phyloP scores from a whole-genome alignment of 2,888 invertebrate genomes.

The Morpho deidamia region DNA sequence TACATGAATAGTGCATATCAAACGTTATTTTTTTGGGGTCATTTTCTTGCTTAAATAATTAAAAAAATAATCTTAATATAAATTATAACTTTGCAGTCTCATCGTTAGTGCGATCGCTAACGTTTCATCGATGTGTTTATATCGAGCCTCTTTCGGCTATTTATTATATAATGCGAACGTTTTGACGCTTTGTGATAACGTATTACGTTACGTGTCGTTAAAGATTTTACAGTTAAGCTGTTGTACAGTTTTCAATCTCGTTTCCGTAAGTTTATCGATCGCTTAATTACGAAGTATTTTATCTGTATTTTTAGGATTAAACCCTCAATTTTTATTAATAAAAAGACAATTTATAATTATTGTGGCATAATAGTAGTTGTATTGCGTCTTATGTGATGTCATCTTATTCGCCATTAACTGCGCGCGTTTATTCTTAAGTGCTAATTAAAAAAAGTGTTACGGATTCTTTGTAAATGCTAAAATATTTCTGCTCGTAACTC shows the following conservation, averaged over 20 bases:
- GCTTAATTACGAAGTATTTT: conserved; percentile 30
- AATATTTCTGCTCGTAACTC: conserved; percentile 14
- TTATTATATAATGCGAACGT: background rate
- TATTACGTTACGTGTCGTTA: conserved; percentile 2
- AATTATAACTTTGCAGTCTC: background rate
- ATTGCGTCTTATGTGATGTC: conserved; percentile 29
- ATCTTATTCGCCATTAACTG: conserved; percentile 32
- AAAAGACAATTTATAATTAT: conserved; percentile 50
- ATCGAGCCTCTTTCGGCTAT: background rate
- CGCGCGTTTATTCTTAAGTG: conserved; percentile 33
- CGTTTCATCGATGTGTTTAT: background rate
- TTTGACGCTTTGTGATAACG: conserved; percentile 5
- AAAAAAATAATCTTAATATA: too few species aligned
- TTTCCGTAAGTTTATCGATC: conserved; percentile 33
- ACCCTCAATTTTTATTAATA: conserved; percentile 40
- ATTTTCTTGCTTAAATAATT: too few species aligned
- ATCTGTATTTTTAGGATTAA: conserved; percentile 34
- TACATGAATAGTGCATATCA: too few species aligned
- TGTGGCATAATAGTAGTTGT: conserved; percentile 40
- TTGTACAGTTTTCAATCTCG: conserved; percentile 25
- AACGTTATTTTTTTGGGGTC: too few species aligned
- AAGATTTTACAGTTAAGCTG: conserved; percentile 33
- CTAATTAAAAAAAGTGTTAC: conserved; percentile 22
- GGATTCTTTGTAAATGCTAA: conserved; percentile 6
- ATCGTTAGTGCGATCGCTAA: background rate